phyloP scores from a whole-genome alignment of 1,140 invertebrate species.

The Drosophila ogumai region DNA sequence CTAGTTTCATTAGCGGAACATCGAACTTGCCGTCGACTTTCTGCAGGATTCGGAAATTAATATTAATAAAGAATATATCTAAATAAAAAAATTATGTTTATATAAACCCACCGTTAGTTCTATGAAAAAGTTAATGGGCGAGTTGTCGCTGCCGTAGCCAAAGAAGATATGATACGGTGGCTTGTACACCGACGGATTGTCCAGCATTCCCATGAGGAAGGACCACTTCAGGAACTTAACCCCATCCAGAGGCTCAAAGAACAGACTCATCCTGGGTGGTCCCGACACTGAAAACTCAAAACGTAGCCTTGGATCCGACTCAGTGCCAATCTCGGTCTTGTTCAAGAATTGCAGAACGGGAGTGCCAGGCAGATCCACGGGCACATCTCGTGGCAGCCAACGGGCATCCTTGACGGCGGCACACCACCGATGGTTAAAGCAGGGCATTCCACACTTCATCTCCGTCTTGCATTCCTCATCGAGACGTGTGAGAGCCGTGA shows the following conservation, averaged over 20 bases:
- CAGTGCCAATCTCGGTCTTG: conserved; percentile 28
- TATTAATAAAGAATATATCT: not conserved
- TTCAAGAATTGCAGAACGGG: conserved; percentile 48
- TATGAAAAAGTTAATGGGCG: conserved; percentile 87
- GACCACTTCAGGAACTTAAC: conserved; percentile 63
- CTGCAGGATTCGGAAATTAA: conserved; percentile 72
- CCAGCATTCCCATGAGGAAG: conserved; percentile 86
- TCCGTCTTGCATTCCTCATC: conserved; percentile 87
- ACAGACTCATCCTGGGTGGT: conserved; percentile 87
- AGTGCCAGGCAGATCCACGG: conserved; percentile 47
- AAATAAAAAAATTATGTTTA: no score
- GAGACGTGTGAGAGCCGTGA: conserved; percentile 86
- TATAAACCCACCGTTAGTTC: conserved; percentile 70
- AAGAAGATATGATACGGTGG: conserved; percentile 89
- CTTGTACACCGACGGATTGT: conserved; percentile 86
- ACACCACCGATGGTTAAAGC: conserved; percentile 87
- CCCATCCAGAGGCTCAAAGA: conserved; percentile 46
- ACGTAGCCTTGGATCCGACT: conserved; percentile 10
- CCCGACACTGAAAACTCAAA: conserved; percentile 85
- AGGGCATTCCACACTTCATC: conserved; percentile 91
- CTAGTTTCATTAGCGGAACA: conserved; percentile 53
- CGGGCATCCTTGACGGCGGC: conserved; percentile 41
- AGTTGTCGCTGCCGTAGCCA: conserved; percentile 87
- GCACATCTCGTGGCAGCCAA: conserved; percentile 61
- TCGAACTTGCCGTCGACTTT: conserved; percentile 79